These are phyloP conservation scores for Bradypus variegatus DNA, from an alignment of 2,797 vertebrate species.

Conservation along the genomic window DNA sequence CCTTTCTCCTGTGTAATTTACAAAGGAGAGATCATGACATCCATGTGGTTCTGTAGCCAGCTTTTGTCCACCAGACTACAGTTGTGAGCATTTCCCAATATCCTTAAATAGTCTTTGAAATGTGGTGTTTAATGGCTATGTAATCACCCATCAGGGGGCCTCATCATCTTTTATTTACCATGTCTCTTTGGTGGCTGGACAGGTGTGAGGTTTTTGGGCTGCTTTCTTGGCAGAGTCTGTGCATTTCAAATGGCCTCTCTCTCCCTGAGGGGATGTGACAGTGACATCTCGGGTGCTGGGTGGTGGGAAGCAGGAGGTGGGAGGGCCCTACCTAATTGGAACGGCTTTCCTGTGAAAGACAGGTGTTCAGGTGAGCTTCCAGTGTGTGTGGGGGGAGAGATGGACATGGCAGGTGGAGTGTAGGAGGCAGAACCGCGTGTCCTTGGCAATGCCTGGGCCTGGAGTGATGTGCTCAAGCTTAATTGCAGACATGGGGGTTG, in stretches of 20 bases:
- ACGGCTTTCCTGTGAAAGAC: background rate
- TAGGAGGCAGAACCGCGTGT: conserved; percentile 14
- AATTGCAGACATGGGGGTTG: background rate
- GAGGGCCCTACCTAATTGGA: background rate
- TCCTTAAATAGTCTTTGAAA: background rate
- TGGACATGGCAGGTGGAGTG: background rate
- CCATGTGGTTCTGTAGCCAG: background rate
- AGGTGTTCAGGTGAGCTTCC: conserved; percentile 40
- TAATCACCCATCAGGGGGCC: rapidly evolving
- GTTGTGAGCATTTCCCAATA: background rate
- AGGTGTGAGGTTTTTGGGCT: background rate
- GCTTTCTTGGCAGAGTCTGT: background rate
- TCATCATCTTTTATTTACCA: background rate
- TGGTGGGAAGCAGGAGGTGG: background rate
- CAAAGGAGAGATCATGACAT: background rate
- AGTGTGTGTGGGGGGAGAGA: background rate
- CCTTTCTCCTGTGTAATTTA: background rate
- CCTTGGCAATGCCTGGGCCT: background rate
- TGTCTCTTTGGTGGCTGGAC: background rate
- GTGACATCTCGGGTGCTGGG: background rate
- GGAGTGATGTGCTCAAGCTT: background rate
- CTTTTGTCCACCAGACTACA: background rate
- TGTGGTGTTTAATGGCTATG: background rate
- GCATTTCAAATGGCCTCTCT: background rate
- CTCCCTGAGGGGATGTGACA: background rate